Evolutionary conservation across 1,140 invertebrate genomes (phyloP), one percentile per base, ranked within the genome.

Genomic region (Cydia amplana): DNA sequence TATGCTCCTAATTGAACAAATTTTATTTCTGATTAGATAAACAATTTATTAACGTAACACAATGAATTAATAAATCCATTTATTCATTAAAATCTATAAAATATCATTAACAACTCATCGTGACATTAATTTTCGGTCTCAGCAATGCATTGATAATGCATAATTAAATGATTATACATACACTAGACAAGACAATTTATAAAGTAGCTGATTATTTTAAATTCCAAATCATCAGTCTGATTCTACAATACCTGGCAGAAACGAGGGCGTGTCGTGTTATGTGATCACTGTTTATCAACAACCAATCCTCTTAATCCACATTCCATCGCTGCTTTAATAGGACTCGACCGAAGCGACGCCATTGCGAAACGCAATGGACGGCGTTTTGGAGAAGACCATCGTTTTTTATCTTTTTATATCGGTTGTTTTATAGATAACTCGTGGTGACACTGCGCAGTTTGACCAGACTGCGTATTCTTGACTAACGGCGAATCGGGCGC

Each of bases 401-500:
- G 36, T 4, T 40, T 43, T 70, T 70, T 70, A 70, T 43, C 65
- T 40, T 70, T 70, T 70, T 70, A 70, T 40, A 70, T 70, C 65
- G n/a, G n/a, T 32, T n/a, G 36, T 18, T 32, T 32, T 70, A 40
- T 70, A 70, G 65, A 70, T 32, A 70, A 18, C 28, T 36, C 64
- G 36, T 18, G 16, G 65, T 70, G 65, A 40, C 65, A 70, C 32
- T 70, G 65, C 65, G 65, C 65, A 70, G 65, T 70, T 70, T 70
- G 65, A 36, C 65, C 32, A 40, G 32, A 60, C 55, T 12, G 55
- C 20, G 9, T 60, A 60, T 60, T 60, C 6, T 23, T 1, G 55
- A 60, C 18, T 49, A 18, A 7, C 16, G 16, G 18, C n/a, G 55
- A 20, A 5, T 60, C 20, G 7, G 6, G 20, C n/a, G 2, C 2